Evolutionary conservation across 1,140 invertebrate species (phyloP).

Genomic region (Leptinotarsa undecemlineata): DNA sequence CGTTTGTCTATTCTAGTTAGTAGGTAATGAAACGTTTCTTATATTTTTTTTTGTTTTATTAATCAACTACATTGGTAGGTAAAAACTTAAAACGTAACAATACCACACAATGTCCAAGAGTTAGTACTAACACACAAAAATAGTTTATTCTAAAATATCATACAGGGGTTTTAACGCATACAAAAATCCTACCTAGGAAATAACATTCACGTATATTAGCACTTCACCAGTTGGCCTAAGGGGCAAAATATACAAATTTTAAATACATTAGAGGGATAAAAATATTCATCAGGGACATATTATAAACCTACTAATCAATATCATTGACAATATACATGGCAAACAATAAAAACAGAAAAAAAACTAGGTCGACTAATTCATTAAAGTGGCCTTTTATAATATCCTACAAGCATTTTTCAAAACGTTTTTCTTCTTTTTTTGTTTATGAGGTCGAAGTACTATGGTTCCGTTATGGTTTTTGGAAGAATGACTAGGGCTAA

Average conservation of each 20-base stretch:
- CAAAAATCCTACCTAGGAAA: background rate
- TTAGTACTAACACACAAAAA: constrained; percentile 1
- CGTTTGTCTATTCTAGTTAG: too few species aligned
- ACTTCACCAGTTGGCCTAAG: constrained; percentile 53
- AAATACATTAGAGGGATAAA: constrained; percentile 7
- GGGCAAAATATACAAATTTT: constrained; percentile 35
- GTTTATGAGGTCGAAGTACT: constrained; percentile 60
- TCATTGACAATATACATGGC: constrained; percentile 26
- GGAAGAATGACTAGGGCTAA: constrained; percentile 63
- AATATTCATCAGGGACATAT: background rate
- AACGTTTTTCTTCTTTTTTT: constrained; percentile 65
- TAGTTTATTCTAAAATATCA: background rate
- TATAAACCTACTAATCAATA: constrained; percentile 2
- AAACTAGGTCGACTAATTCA: background rate
- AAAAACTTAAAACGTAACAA: constrained; percentile 4
- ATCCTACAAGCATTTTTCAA: constrained; percentile 66
- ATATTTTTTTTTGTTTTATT: too few species aligned
- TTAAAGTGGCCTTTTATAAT: constrained; percentile 50
- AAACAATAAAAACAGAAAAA: constrained; percentile 28
- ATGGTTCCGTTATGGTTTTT: constrained; percentile 64
- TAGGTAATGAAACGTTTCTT: too few species aligned
- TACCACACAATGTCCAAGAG: background rate
- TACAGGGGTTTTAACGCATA: background rate
- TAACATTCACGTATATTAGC: constrained; percentile 46
- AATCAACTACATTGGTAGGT: constrained; percentile 7